Conservation (phyloP, 2,797 vertebrate species). For the Salarias fasciatus region DNA sequence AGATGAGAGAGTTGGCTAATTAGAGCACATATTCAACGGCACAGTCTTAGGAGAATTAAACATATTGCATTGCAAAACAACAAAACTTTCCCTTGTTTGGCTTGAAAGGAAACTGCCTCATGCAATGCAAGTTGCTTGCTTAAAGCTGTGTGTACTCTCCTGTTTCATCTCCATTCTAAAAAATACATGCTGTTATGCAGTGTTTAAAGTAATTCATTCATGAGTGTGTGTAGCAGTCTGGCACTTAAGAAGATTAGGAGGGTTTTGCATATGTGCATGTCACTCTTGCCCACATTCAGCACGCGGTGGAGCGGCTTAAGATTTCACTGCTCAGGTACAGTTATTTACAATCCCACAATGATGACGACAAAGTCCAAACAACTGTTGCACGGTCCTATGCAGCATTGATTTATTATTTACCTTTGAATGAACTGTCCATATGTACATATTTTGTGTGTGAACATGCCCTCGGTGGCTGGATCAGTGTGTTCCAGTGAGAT, state of each 20-base stretch:
- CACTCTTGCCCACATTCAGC: slow-evolving; percentile 2
- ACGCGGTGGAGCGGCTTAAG: not conserved
- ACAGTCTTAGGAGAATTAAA: slow-evolving; percentile 42
- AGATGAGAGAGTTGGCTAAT: slow-evolving; percentile 54
- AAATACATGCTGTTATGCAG: slow-evolving; percentile 7
- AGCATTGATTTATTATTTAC: slow-evolving; percentile 15
- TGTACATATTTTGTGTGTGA: not conserved
- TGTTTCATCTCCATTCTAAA: slow-evolving; percentile 7
- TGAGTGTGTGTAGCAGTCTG: not conserved
- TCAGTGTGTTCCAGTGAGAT: slow-evolving; percentile 23
- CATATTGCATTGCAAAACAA: slow-evolving; percentile 35
- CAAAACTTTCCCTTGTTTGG: slow-evolving; percentile 37
- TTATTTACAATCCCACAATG: not conserved
- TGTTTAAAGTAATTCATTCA: slow-evolving; percentile 11
- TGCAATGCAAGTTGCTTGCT: slow-evolving; percentile 12
- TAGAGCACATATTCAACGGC: slow-evolving; percentile 51
- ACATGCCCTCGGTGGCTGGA: slow-evolving; percentile 26
- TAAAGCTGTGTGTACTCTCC: slow-evolving; percentile 2
- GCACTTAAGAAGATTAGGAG: not conserved
- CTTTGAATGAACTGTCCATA: slow-evolving; percentile 5
- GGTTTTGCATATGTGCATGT: slow-evolving; percentile 5
- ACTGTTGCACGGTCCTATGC: not conserved
- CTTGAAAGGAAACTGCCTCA: slow-evolving; percentile 26
- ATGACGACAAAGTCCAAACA: slow-evolving; percentile 17
- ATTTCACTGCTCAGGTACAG: too few relatives aligned